A percentile compares a stretch with the other conserved stretches of the same genome.
Evolutionary conservation across 2,888 invertebrate species (phyloP).

Genomic region (Torymus auratus): DNA sequence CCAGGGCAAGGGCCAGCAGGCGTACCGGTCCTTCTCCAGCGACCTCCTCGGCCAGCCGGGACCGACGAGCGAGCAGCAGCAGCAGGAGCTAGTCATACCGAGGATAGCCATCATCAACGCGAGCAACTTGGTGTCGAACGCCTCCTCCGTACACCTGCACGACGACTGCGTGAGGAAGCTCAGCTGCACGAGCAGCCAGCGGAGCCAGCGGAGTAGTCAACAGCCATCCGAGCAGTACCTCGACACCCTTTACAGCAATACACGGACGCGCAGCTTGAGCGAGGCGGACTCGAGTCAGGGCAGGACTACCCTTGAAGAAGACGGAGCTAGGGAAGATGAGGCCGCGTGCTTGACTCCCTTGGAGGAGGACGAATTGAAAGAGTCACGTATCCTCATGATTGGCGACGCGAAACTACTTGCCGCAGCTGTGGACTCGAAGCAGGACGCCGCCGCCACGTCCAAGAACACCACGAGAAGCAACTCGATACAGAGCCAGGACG

Average conservation of each 20-base stretch:
- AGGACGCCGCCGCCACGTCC: constrained; percentile 46
- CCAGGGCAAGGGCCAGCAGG: constrained; percentile 66
- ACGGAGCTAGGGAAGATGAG: too few species aligned
- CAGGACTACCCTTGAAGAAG: constrained; percentile 61
- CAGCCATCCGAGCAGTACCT: constrained; percentile 63
- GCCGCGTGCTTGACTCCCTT: too few species aligned
- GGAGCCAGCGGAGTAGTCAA: too few species aligned
- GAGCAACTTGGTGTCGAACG: constrained; percentile 74
- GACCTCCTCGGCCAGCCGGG: constrained; percentile 35
- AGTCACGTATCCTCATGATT: too few species aligned
- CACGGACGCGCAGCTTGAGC: constrained; percentile 69
- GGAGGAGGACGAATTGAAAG: too few species aligned
- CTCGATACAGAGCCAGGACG: constrained; percentile 67
- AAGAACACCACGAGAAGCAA: constrained; percentile 65
- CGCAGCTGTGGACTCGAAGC: too few species aligned
- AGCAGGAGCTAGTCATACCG: constrained; percentile 68
- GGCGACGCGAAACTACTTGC: too few species aligned
- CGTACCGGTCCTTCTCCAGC: constrained; percentile 65
- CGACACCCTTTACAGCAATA: constrained; percentile 64
- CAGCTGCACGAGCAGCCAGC: not conserved
- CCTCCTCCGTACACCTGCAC: constrained; percentile 71
- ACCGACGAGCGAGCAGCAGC: constrained; percentile 21
- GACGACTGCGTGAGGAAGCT: constrained; percentile 59
- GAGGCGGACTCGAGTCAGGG: constrained; percentile 69
- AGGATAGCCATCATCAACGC: constrained; percentile 74